These are phyloP conservation scores for Desmodus rotundus DNA, from an alignment of 2,113 vertebrate genomes.

Conservation along the genomic window DNA sequence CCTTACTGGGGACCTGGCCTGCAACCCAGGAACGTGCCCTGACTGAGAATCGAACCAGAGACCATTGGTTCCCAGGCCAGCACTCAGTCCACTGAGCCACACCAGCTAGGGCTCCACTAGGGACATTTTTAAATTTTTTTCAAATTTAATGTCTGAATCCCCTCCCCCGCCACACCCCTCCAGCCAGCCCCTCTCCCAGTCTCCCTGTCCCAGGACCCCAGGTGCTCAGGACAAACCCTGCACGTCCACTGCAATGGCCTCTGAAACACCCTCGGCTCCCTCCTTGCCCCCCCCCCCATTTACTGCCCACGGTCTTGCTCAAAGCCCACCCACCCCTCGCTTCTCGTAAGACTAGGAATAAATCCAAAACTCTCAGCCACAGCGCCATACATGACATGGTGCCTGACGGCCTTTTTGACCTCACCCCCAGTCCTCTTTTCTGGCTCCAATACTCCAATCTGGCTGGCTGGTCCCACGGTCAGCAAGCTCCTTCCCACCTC, in stretches of 20 bases:
- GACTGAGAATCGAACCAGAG: no score
- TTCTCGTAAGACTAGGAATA: not conserved
- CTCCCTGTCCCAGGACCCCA: not conserved
- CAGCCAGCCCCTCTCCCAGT: not conserved
- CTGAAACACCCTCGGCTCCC: not conserved
- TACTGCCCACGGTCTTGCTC: not conserved
- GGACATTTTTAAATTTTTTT: not conserved
- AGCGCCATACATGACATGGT: not conserved
- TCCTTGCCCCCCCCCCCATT: not conserved
- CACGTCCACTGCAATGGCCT: not conserved
- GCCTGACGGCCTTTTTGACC: not conserved
- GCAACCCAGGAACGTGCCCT: no score
- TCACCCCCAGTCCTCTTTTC: not conserved
- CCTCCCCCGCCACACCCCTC: not conserved
- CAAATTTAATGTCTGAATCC: not conserved
- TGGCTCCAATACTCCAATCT: not conserved
- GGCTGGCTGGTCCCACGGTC: not conserved
- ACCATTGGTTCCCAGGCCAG: no score
- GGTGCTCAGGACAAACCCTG: not conserved
- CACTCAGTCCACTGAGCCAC: no score
- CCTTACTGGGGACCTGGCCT: no score
- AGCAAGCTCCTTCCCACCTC: not conserved
- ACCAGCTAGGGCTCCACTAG: not conserved
- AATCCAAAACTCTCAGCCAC: not conserved
- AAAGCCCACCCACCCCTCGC: not conserved